Conservation (phyloP, 2,797 vertebrate genomes). For the Lagorchestes hirsutus region DNA sequence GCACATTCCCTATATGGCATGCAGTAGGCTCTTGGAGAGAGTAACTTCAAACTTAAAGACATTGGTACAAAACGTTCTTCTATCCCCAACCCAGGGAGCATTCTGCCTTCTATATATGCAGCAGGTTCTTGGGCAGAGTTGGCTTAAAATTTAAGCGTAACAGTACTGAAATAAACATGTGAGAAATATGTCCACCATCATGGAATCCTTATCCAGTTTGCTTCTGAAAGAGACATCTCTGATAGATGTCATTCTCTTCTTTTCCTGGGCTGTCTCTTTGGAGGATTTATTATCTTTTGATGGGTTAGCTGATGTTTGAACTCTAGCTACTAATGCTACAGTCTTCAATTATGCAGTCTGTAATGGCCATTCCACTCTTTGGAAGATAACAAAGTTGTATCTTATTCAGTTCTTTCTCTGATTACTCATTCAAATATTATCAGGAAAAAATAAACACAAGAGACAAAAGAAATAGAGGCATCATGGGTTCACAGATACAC, state of each 20-base stretch:
- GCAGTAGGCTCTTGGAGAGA: background rate
- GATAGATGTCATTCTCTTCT: background rate
- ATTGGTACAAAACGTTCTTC: background rate
- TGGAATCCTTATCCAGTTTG: background rate
- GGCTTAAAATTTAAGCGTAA: background rate
- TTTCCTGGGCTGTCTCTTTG: background rate
- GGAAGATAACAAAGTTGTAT: background rate
- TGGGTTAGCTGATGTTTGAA: background rate
- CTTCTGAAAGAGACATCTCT: background rate
- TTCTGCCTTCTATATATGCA: background rate
- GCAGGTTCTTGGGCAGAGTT: background rate
- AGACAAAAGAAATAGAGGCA: background rate
- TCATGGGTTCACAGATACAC: background rate
- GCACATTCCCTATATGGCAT: background rate
- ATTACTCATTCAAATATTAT: background rate
- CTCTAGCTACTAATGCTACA: background rate
- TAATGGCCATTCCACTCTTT: background rate
- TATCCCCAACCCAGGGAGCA: background rate
- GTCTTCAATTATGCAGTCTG: background rate
- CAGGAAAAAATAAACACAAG: background rate
- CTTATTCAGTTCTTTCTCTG: background rate
- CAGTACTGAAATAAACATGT: background rate
- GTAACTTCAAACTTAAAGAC: background rate
- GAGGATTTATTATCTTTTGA: background rate
- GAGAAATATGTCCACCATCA: background rate